phyloP scores from a whole-genome alignment of 2,888 invertebrate genomes.

The Morpho helenor region DNA sequence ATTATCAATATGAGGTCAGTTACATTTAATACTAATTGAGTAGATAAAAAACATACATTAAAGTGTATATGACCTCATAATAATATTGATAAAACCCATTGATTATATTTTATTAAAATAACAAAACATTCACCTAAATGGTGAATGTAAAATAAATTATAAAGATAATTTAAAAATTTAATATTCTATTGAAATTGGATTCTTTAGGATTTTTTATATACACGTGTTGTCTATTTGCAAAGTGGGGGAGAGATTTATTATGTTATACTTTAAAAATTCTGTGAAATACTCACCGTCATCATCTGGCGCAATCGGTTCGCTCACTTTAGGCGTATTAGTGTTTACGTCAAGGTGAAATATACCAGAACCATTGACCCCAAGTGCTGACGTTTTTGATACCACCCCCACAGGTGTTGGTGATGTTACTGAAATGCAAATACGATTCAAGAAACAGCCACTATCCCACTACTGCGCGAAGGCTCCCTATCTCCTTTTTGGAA shows the following conservation, averaged over 20 bases:
- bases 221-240: background rate
- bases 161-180: too few species aligned
- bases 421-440: conserved; percentile 16
- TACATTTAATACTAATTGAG: too few species aligned
- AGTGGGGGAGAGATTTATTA: background rate
- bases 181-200: too few species aligned
- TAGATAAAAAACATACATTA: too few species aligned
- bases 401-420: conserved; percentile 24
- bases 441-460: background rate
- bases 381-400: conserved; percentile 52
- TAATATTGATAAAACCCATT: too few species aligned
- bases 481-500: background rate
- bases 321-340: conserved; percentile 52
- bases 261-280: background rate
- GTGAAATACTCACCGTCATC: conserved; percentile 54
- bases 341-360: conserved; percentile 45
- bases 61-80: too few species aligned
- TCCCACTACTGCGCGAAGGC: background rate
- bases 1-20: too few species aligned
- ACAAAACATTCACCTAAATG: too few species aligned
- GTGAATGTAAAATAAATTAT: too few species aligned
- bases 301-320: conserved; percentile 53
- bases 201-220: too few species aligned
- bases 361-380: conserved; percentile 73
- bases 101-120: too few species aligned